Base-by-base conservation (phyloP, 2,113 vertebrate species). In the Sinocyclocheilus rhinocerous region DNA sequence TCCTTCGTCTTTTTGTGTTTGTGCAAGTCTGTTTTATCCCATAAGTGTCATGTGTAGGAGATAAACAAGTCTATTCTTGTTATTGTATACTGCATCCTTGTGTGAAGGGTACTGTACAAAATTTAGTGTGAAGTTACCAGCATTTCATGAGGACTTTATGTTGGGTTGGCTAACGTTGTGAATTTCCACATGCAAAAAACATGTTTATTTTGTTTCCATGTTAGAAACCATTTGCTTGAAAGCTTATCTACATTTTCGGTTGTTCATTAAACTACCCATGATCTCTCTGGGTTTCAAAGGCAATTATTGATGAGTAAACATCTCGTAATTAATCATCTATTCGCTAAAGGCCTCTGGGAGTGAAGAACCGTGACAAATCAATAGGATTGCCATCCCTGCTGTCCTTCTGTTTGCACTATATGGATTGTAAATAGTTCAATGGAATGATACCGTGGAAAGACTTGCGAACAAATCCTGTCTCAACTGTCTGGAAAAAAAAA, bases 331-430 rank as follows among this genome's bases (percentile, higher is more conserved):
- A 85, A 85, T 85, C 80, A 67, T 87, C 70, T 61, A 4, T 76
- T 87, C 81, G 65, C 80, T 87, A 84, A 87, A 85, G 80, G 75
- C 80, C 59, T 26, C 33, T 29, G 84, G n/a, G 69, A 55, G 55
- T 67, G 73, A 75, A 42, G 65, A 79, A 80, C 65, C 67, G 63
- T 84, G n/a, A 36, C 42, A 65, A 57, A 89, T 87, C 86, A 69
- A 84, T 79, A 52, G 83, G 42, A 79, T 52, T 83, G 73, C 83
- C 67, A 85, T 83, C 24, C 79, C 70, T 26, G 57, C 63, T 50
- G 13, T 85, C 48, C 78, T 2, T 78, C 29, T 11, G 48, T 45
- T 33, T 7, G 59, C 55, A 26, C 13, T 5, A 55, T 55, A 83
- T 65, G 20, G 72, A 81, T 85, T 22, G 52, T 36, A 55, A 69